A percentile compares a stretch with the other conserved stretches of the same genome.
phyloP scores from a whole-genome alignment of 2,888 invertebrate species.

The Bhutanitis thaidina region DNA sequence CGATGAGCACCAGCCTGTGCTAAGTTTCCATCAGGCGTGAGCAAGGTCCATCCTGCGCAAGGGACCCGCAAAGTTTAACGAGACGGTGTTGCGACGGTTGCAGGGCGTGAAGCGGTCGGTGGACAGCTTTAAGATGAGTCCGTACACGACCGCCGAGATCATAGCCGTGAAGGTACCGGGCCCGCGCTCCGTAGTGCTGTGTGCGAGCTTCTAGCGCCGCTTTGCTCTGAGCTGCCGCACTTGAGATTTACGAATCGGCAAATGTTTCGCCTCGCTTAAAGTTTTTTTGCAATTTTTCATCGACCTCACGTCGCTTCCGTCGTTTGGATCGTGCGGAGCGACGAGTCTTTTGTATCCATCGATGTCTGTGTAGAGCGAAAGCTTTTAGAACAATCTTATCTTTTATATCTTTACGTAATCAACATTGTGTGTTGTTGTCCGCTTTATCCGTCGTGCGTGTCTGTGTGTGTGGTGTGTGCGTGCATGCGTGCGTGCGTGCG shows the following conservation, averaged over 20 bases:
- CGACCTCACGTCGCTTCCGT: not conserved
- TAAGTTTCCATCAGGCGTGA: no score
- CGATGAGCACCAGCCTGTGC: no score
- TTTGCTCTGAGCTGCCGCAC: not conserved
- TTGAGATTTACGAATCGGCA: not conserved
- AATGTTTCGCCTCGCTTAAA: conserved; percentile 5
- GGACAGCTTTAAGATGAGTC: conserved; percentile 85
- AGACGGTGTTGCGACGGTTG: conserved; percentile 36
- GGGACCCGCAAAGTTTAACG: not conserved
- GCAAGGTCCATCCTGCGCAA: no score
- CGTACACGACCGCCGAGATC: conserved; percentile 89
- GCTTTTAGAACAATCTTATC: conserved; percentile 7
- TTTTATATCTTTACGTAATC: conserved; percentile 11
- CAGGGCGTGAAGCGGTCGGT: conserved; percentile 97
- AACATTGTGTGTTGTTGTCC: conserved; percentile 5
- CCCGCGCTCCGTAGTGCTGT: conserved; percentile 15
- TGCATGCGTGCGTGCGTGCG: no score
- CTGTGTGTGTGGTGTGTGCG: no score
- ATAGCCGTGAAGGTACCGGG: conserved; percentile 95
- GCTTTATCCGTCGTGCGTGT: conserved; percentile 25
- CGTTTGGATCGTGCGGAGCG: not conserved
- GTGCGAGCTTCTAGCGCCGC: conserved; percentile 9
- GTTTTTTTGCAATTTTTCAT: conserved; percentile 4
- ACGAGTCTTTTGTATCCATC: not conserved
- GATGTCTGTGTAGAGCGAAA: not conserved